phyloP scores from a whole-genome alignment of 2,113 vertebrate species.

The Platycercus adscitus region DNA sequence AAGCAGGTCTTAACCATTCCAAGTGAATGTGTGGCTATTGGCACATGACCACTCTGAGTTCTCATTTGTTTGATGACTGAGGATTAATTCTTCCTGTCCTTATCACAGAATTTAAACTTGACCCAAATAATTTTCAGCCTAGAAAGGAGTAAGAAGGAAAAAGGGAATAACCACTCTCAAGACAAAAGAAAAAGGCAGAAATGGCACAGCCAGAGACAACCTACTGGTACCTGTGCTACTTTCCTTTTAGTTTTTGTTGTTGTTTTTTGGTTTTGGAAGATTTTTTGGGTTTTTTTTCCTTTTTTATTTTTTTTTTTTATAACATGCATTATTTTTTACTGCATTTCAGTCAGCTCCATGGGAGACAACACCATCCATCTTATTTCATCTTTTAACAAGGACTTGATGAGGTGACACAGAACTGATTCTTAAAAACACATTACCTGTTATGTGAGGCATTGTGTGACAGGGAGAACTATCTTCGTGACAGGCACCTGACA shows the following conservation, averaged over 20 bases:
- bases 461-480: slow-evolving; percentile 84
- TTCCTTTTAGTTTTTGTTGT: not conserved
- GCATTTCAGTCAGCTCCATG: slow-evolving; percentile 72
- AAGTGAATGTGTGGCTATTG: not conserved
- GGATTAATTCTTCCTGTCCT: slow-evolving; percentile 25
- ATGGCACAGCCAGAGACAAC: not conserved
- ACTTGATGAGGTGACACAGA: slow-evolving; percentile 85
- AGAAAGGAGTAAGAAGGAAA: slow-evolving; percentile 35
- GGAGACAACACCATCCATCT: slow-evolving; percentile 80
- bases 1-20: slow-evolving; percentile 14
- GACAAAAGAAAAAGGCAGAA: not conserved
- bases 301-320: not conserved
- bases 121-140: slow-evolving; percentile 34
- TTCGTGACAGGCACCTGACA: slow-evolving; percentile 85
- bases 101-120: slow-evolving; percentile 45
- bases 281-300: not conserved
- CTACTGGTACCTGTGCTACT: not conserved
- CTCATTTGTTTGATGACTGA: slow-evolving; percentile 18
- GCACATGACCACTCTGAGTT: not conserved
- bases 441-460: slow-evolving; percentile 84
- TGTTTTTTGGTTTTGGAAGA: not conserved
- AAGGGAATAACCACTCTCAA: not conserved
- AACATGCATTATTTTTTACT: slow-evolving; percentile 55
- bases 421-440: slow-evolving; percentile 87
- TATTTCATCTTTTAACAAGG: slow-evolving; percentile 85